These are phyloP conservation scores for Archilochus colubris DNA, from an alignment of 2,113 vertebrate genomes.

Conservation along the genomic window DNA sequence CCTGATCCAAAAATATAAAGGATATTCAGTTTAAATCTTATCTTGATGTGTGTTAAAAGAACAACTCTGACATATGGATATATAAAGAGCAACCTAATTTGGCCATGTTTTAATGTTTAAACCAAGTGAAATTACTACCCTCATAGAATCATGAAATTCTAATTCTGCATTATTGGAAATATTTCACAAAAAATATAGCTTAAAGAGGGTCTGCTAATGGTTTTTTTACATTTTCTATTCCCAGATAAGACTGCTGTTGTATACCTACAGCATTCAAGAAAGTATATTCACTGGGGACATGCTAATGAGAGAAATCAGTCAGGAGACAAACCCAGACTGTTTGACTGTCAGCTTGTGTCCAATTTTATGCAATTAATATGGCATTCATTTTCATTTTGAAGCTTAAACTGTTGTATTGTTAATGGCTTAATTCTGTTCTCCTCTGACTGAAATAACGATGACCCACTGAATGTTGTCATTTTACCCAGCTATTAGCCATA, in stretches of 20 bases:
- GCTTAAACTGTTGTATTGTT: conserved; percentile 54
- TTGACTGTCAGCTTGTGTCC: conserved; percentile 60
- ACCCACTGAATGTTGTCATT: conserved; percentile 27
- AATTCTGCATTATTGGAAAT: background rate
- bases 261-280: background rate
- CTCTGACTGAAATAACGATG: conserved; percentile 10
- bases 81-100: background rate
- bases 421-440: conserved; percentile 34
- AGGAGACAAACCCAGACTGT: conserved; percentile 53
- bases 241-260: background rate
- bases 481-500: background rate
- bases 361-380: conserved; percentile 68
- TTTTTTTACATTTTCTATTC: conserved; percentile 35
- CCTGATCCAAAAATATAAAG: background rate
- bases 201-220: background rate
- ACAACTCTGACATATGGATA: background rate
- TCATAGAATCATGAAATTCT: conserved; percentile 1
- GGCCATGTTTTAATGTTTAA: conserved; percentile 25
- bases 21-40: background rate
- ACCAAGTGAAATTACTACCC: conserved; percentile 5
- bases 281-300: conserved; percentile 31
- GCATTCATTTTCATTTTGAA: conserved; percentile 60
- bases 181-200: background rate
- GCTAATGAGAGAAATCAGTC: conserved; percentile 59
- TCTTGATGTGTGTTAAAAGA: background rate